Conservation (phyloP, 2,797 vertebrate genomes). For the Chiloscyllium punctatum region DNA sequence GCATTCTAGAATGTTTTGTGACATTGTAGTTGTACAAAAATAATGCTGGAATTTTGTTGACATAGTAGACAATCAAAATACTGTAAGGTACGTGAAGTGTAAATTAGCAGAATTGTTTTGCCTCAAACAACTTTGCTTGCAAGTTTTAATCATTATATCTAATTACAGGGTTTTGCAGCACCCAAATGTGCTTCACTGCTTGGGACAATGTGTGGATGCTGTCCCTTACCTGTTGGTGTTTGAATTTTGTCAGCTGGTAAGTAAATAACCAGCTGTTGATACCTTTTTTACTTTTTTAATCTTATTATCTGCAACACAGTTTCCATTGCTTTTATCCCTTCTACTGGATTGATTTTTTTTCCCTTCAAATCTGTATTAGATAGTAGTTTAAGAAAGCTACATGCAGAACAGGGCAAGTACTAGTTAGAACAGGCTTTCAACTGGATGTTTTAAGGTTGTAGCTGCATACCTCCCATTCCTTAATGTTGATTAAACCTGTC, state of each 20-base stretch:
- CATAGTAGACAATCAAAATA: background rate
- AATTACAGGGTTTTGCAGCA: conserved; percentile 68
- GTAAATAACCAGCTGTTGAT: conserved; percentile 43
- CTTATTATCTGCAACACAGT: background rate
- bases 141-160: background rate
- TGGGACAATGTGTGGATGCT: conserved; percentile 90
- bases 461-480: background rate
- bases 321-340: background rate
- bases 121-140: background rate
- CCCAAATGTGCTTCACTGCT: conserved; percentile 88
- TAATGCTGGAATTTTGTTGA: background rate
- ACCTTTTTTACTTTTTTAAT: background rate
- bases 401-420: background rate
- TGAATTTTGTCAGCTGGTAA: conserved; percentile 96
- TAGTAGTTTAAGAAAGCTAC: background rate
- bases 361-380: background rate
- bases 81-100: background rate
- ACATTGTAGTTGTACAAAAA: background rate
- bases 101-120: background rate
- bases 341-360: background rate
- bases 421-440: background rate
- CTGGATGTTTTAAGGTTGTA: background rate
- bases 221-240: conserved; percentile 91
- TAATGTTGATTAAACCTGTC: background rate
- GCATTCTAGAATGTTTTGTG: background rate